Percentiles rank a stretch among this genome's conserved stretches.
phyloP scores from a whole-genome alignment of 2,888 invertebrate genomes.

The Uropetala carovei region DNA sequence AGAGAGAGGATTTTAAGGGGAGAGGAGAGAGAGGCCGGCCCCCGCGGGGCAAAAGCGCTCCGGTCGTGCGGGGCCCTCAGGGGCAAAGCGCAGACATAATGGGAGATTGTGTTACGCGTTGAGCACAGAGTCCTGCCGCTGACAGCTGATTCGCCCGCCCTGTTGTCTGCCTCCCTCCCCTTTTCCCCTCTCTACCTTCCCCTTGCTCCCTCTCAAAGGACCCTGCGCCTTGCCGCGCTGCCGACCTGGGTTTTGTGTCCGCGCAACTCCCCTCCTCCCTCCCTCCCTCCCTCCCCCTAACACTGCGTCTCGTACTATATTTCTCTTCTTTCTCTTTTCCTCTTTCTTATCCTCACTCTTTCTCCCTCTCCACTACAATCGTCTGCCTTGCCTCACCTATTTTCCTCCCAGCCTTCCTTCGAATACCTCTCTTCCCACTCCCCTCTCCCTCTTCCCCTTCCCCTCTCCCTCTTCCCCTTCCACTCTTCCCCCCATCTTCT shows the following conservation, averaged over 20 bases:
- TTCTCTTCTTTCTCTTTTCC: background rate
- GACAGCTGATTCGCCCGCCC: slow-evolving; percentile 53
- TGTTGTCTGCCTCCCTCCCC: background rate
- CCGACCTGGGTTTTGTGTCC: slow-evolving; percentile 37
- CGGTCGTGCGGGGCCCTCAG: slow-evolving; percentile 48
- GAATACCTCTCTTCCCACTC: background rate
- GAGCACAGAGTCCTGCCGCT: slow-evolving; percentile 41
- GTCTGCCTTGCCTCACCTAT: background rate
- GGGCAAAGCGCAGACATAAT: slow-evolving; percentile 46
- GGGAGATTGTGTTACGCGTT: slow-evolving; percentile 47
- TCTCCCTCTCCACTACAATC: background rate
- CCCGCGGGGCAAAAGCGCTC: slow-evolving; percentile 68
- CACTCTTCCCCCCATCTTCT: background rate
- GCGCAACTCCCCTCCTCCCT: background rate
- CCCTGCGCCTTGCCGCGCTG: background rate
- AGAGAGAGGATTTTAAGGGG: slow-evolving; percentile 48
- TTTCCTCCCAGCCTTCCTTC: background rate
- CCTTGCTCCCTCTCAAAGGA: background rate
- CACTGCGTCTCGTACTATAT: background rate
- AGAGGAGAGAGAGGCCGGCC: background rate
- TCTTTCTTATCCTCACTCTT: background rate
- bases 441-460: background rate
- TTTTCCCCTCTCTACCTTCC: background rate
- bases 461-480: background rate
- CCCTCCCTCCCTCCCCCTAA: background rate